A percentile compares a stretch with the other conserved stretches of the same genome.
These are phyloP conservation scores for Eledone cirrhosa DNA, from an alignment of 2,888 invertebrate species.

Conservation along the genomic window DNA sequence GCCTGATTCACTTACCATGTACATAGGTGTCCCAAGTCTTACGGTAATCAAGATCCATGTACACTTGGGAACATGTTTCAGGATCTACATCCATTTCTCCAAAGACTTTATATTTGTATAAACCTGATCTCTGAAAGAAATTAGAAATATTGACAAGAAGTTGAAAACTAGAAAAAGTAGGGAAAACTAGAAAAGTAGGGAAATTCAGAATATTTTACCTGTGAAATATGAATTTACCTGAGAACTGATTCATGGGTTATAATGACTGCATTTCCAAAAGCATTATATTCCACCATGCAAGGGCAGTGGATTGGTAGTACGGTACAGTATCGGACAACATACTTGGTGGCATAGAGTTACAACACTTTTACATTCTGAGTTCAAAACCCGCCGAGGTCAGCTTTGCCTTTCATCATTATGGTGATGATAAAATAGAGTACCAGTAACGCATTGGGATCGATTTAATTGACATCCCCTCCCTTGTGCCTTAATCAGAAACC, in stretches of 20 bases:
- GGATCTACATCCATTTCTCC: constrained; percentile 59
- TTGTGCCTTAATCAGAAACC: background rate
- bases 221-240: no score
- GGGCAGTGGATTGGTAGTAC: no score
- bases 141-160: background rate
- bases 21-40: constrained; percentile 64
- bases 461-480: background rate
- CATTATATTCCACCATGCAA: no score
- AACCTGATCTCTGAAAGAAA: constrained; percentile 55
- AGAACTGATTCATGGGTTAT: no score
- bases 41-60: constrained; percentile 63
- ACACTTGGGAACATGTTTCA: constrained; percentile 61
- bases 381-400: no score
- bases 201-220: no score
- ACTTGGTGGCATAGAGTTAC: no score
- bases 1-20: constrained; percentile 48
- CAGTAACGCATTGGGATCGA: background rate
- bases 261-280: no score
- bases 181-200: background rate
- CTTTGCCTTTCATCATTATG: no score
- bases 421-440: no score
- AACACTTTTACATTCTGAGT: no score
- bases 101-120: constrained; percentile 64
- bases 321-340: no score
- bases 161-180: background rate